Percentiles rank a stretch among this genome's conserved stretches.
These are phyloP conservation scores for Cheilosia scutellata DNA, from an alignment of 2,888 invertebrate species.

Conservation along the genomic window DNA sequence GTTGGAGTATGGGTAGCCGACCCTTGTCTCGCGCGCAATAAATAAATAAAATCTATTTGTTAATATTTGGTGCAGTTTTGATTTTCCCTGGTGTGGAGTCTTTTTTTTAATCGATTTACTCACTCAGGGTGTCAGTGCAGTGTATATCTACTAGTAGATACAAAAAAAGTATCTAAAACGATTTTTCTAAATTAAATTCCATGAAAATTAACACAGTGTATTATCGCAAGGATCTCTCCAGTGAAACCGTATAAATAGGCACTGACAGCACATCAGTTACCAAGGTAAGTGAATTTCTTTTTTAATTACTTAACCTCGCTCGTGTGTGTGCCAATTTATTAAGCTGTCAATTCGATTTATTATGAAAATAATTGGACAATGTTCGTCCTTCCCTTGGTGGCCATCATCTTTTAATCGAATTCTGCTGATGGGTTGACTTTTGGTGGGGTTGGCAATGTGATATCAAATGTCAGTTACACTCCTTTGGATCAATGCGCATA, in stretches of 20 bases:
- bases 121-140: conserved; percentile 52
- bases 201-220: conserved; percentile 25
- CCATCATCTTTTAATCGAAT: conserved; percentile 39
- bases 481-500: conserved; percentile 58
- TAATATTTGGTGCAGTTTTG: conserved; percentile 32
- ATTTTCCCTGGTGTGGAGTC: conserved; percentile 37
- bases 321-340: conserved; percentile 35
- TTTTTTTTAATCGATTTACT: conserved; percentile 65
- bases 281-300: conserved; percentile 39
- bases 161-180: not conserved
- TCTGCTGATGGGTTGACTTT: conserved; percentile 9
- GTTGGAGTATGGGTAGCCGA: conserved; percentile 21
- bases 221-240: not conserved
- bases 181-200: conserved; percentile 29
- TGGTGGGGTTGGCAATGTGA: conserved; percentile 6
- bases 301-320: conserved; percentile 16
- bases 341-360: conserved; percentile 41
- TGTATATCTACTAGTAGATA: conserved; percentile 6
- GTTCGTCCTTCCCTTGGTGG: conserved; percentile 12
- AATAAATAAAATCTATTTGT: conserved; percentile 15
- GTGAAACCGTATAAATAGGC: not conserved
- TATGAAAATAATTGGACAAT: conserved; percentile 8
- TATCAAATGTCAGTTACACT: conserved; percentile 64
- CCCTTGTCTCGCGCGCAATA: conserved; percentile 25
- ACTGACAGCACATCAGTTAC: conserved; percentile 6